Base-by-base conservation (phyloP, 2,797 vertebrate species). In the Rhinichthys osculus region DNA sequence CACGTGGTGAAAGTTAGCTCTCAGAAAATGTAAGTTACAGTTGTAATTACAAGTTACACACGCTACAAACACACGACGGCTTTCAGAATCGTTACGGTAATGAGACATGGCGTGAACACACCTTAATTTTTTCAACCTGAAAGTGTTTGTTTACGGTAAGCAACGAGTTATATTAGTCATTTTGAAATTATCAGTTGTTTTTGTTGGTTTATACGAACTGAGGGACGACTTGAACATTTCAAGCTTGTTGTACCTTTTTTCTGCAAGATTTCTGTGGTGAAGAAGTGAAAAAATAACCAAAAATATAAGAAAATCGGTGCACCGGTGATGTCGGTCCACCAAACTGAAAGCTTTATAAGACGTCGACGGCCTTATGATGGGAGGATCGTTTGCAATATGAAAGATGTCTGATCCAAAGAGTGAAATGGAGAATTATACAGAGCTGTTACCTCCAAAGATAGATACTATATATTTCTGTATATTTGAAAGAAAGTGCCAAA, bases 361-460 rank as follows among this genome's bases (percentile, higher is more conserved):
- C 11, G 54, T 33, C n/a, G 84, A 92, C 92, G 92, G 93, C 94
- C 94, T 95, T 94, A 95, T 89, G 83, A 88, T 91, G 50, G 13
- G 90, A 95, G 92, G 91, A 94, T 91, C 93, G 91, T 93, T 89
- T 89, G 84, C 89, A 91, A 93, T 90, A 77, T 71, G 33, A 66
- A 66, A 77, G n/a, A 83, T 40, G 30, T 62, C 89, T 90, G 88
- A 94, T 93, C 94, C 94, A 96, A 95, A 95, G 94, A 95, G 1
- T 85, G 82, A 90, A 90, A 89, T 78, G 33, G 42, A 76, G 54
- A 89, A 86, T 91, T 47, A 70, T 78, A 83, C 74, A 80, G 78
- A 86, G 77, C 85, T 85, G 30, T 90, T 95, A 92, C 93, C 92
- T 94, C 94, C 94, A 94, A 96, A 96, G 95, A 94, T 93, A 94